phyloP scores from a whole-genome alignment of 2,797 vertebrate species.

The Onychomys torridus region DNA sequence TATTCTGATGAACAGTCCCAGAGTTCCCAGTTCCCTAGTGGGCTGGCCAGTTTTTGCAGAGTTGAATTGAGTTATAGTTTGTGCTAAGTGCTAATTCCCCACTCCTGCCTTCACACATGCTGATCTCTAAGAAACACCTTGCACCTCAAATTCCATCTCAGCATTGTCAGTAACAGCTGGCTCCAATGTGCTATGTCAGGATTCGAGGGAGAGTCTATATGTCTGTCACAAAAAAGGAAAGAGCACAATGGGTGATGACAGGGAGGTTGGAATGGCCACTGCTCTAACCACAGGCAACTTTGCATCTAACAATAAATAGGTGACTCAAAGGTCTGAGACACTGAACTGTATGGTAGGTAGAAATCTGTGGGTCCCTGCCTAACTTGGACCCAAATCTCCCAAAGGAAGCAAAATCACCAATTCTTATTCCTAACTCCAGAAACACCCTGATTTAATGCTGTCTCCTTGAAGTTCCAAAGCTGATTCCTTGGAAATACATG shows the following conservation, averaged over 20 bases:
- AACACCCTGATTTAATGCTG: background rate
- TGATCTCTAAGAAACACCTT: conserved; percentile 21
- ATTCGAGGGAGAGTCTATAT: background rate
- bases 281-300: background rate
- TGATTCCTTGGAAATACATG: background rate
- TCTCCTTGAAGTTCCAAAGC: background rate
- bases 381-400: background rate
- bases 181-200: background rate
- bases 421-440: background rate
- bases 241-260: background rate
- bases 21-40: background rate
- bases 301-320: background rate
- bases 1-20: too few relatives aligned
- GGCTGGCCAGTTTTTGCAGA: background rate
- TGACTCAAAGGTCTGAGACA: background rate
- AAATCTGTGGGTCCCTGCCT: background rate
- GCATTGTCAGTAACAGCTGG: background rate
- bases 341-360: too few relatives aligned
- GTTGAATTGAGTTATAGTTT: background rate
- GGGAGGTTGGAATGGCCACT: background rate
- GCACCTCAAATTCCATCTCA: background rate
- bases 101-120: background rate
- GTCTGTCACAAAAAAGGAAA: background rate
- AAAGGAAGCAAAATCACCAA: background rate
- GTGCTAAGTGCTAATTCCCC: background rate